phyloP scores from a whole-genome alignment of 2,888 invertebrate genomes.

The Caenorhabditis japonica region DNA sequence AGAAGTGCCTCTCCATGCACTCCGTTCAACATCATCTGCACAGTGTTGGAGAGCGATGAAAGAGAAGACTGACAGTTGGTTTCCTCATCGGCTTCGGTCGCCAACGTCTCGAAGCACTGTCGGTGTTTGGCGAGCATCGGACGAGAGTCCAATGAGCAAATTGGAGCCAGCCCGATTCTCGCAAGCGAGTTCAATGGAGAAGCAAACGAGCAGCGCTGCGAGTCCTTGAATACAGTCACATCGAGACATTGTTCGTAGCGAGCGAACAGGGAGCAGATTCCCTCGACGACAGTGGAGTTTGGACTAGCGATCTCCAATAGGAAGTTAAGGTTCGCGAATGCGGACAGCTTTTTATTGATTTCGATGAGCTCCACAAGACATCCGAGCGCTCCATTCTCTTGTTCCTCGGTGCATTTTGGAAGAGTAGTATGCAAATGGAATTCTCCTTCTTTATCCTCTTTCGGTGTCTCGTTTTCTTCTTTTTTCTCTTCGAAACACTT shows the following conservation, averaged over 20 bases:
- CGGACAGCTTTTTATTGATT: constrained; percentile 71
- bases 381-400: constrained; percentile 73
- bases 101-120: constrained; percentile 64
- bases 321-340: constrained; percentile 71
- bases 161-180: constrained; percentile 73
- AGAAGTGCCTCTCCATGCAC: constrained; percentile 74
- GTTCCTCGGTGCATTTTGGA: constrained; percentile 64
- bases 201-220: constrained; percentile 71
- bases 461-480: constrained; percentile 45
- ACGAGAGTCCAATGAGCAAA: constrained; percentile 67
- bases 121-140: constrained; percentile 66
- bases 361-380: constrained; percentile 75
- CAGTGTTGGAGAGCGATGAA: constrained; percentile 64
- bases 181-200: constrained; percentile 75
- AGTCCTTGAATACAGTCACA: constrained; percentile 67
- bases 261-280: constrained; percentile 69
- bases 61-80: constrained; percentile 71
- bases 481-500: constrained; percentile 65
- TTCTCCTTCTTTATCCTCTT: constrained; percentile 43
- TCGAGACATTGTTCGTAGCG: constrained; percentile 67
- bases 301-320: constrained; percentile 69
- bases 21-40: constrained; percentile 72
- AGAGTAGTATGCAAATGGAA: constrained; percentile 62
- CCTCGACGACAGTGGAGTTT: constrained; percentile 69
- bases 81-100: constrained; percentile 50